Conservation (phyloP, 2,113 vertebrate species). For the Urocitellus parryii region DNA sequence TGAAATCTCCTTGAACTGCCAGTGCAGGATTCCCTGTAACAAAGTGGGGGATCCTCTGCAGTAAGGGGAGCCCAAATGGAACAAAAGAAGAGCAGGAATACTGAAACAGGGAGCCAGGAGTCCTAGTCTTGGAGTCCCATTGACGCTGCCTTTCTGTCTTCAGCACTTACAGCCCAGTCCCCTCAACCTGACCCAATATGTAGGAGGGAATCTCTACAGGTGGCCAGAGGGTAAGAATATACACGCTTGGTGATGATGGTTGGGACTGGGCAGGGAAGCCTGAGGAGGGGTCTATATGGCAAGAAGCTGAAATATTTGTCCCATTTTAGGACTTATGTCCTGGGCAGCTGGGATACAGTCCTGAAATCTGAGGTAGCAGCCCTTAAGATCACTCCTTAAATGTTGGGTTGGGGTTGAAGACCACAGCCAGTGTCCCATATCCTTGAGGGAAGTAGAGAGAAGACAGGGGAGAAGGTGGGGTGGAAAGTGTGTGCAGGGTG, state of each 20-base stretch:
- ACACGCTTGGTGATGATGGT: background rate
- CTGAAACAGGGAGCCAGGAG: background rate
- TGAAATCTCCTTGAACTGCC: background rate
- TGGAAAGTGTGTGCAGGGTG: constrained; percentile 7
- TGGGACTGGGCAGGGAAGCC: background rate
- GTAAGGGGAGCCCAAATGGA: background rate
- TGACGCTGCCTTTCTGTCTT: constrained; percentile 53
- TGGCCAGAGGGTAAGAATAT: constrained; percentile 67
- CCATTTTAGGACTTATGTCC: background rate
- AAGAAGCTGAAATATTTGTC: background rate
- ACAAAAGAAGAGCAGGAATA: constrained; percentile 43
- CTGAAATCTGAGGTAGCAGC: background rate
- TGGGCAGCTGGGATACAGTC: background rate
- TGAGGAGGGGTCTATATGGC: background rate
- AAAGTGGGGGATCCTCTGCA: background rate
- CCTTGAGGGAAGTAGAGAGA: constrained; percentile 35
- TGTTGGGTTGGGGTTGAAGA: constrained; percentile 40
- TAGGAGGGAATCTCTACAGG: constrained; percentile 65
- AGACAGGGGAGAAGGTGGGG: background rate
- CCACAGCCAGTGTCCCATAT: constrained; percentile 1
- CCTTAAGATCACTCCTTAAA: constrained; percentile 10
- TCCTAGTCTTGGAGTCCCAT: background rate
- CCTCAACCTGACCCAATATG: constrained; percentile 72
- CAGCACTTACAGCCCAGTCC: constrained; percentile 43
- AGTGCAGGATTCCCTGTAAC: background rate